Base-by-base conservation (phyloP, 2,113 vertebrate genomes). In the Recurvirostra avosetta region DNA sequence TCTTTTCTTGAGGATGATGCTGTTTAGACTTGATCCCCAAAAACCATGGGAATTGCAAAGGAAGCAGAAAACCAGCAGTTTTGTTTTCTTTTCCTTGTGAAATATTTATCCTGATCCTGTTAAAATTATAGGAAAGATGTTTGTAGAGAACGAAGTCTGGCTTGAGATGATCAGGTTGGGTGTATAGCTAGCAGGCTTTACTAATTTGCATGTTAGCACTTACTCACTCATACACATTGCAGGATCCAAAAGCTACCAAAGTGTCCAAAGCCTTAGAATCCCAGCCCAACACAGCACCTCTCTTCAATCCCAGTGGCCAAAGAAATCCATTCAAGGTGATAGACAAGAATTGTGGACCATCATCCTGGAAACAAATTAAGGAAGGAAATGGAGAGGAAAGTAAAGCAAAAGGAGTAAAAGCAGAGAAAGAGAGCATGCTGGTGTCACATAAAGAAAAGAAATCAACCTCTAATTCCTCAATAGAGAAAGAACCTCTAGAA, bases 251-350 rank as follows among this genome's bases (percentile, higher is more conserved):
- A 85, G 79, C 92, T 83, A 95, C 97, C 47, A 61, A 96, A 67
- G 32, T 20, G 22, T 63, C 88, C 85, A 61, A 81, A 73, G 29
- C 90, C 20, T 71, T 36, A 94, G 86, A 91, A 93, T 50, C 81
- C 66, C 96, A 95, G 62, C 97, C 15, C 50, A 82, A 22, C 17
- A 53, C 61, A 62, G 83, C 71, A 86, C 92, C 93, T 50, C 36
- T 93, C 38, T 96, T 84, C 68, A 96, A 72, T 90, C 82, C 97
- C 32, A 96, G 87, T 4, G 63, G 89, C 23, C 97, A 97, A 70
- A 98, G 98, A 97, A 99, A 99, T 95, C 99, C 99, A 0, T 99
- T 99, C 76, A 99, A 98, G 96, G 98, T 97, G 47, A 86, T 98
- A 2, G 86, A 94, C 47, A 98, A 98, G 96, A 97, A 91, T 22